Evolutionary conservation across 2,797 vertebrate genomes (phyloP).

Genomic region (Hemitrygon akajei): DNA sequence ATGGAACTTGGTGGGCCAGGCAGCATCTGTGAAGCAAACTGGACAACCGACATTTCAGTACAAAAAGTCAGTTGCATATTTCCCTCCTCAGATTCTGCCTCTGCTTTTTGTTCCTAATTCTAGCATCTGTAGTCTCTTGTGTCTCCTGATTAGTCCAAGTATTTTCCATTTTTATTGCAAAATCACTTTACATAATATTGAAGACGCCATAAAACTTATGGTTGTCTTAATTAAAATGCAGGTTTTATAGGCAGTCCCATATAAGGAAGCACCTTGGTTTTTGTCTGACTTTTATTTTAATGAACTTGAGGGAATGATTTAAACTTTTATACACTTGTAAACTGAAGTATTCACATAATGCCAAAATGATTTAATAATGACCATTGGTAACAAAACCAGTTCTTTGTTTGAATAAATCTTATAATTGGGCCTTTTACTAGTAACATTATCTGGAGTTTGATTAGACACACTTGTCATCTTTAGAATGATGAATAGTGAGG

Average conservation of each 20-base stretch:
- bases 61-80: no score
- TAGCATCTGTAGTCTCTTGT: no score
- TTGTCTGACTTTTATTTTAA: conserved; percentile 37
- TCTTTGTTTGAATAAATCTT: neutral
- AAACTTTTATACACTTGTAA: neutral
- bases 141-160: no score
- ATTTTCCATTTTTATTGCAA: conserved; percentile 30
- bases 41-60: no score
- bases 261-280: conserved; percentile 35
- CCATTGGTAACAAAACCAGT: neutral
- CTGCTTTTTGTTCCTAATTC: no score
- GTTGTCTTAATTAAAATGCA: conserved; percentile 43
- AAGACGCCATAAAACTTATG: conserved; percentile 41
- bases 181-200: conserved; percentile 45
- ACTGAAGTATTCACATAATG: neutral
- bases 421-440: neutral
- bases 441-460: neutral
- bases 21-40: no score
- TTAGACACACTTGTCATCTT: neutral
- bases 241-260: conserved; percentile 38
- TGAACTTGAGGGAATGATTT: conserved; percentile 11
- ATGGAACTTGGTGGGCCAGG: no score
- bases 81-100: no score
- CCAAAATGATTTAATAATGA: neutral
- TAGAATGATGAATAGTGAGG: neutral